Base-by-base conservation (phyloP, 1,140 invertebrate species). In the Metaphire vulgaris region DNA sequence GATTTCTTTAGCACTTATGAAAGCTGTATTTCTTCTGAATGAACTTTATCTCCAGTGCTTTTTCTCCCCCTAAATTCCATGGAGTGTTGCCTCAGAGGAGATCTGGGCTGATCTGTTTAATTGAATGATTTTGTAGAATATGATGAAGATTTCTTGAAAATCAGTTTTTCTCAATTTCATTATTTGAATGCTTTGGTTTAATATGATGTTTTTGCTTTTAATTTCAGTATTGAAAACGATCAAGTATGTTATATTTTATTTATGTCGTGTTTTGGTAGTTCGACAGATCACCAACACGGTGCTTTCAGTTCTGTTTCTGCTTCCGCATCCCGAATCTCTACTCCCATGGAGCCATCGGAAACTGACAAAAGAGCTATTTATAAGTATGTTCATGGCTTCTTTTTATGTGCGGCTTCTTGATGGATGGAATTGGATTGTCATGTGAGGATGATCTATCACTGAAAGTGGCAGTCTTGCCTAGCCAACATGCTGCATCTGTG, bases 301-400 rank as follows among this genome's bases (percentile, higher is more conserved):
- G 41, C 41, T 56, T 56, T 21, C 41, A 21, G 6, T 56, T 56
- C 41, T 21, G 6, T 21, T 6, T 21, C 41, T 56, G 41, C 41
- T 56, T 56, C 41, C 41, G 21, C 21, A 6, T 21, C 41, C 6
- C 6, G 56, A 73, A 73, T 73, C n/a, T 73, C 72, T 15, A n/a
- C 31, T 16, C 32, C 56, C 26, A 73, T 73, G 32, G 72, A 73
- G 34, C 72, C 72, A 64, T 73, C 72, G 1, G 72, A 73, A n/a
- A 34, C 72, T 41, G 72, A 73, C 72, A 73, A 73, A 28, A 33
- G 72, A 30, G 32, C 72, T 6, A 73, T 73, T 26, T 73, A 73
- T 34, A 73, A 73, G 72, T 73, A 73, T 28, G 32, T 30, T 71
- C 2, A 34, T 69, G n/a, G 2, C n/a, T 69, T 14, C 2, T 69